A percentile compares a stretch with the other conserved stretches of the same genome.
phyloP scores from a whole-genome alignment of 1,140 invertebrate genomes.

The Harlomillsia oculata region DNA sequence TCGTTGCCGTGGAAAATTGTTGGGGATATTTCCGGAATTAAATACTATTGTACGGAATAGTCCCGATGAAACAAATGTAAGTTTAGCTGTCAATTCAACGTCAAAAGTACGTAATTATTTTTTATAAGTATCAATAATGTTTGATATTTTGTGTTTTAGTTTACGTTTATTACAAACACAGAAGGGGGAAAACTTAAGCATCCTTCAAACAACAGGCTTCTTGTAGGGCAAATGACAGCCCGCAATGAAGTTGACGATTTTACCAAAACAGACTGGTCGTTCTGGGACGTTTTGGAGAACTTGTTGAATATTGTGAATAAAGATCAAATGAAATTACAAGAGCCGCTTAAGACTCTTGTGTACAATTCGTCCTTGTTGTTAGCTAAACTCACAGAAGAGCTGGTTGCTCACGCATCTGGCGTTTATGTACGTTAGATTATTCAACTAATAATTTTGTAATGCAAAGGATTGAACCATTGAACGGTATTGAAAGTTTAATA shows the following conservation, averaged over 20 bases:
- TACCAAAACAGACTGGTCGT: constrained; percentile 48
- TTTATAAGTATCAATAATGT: neutral
- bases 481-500: no score
- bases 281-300: constrained; percentile 72
- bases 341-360: constrained; percentile 55
- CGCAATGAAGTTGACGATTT: constrained; percentile 23
- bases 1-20: constrained; percentile 63
- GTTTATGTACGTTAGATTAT: constrained; percentile 45
- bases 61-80: constrained; percentile 31
- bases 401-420: constrained; percentile 66
- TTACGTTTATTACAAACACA: constrained; percentile 31
- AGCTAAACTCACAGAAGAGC: constrained; percentile 74
- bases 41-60: constrained; percentile 25
- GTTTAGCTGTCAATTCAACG: neutral
- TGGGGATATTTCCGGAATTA: constrained; percentile 38
- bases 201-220: constrained; percentile 26
- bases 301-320: constrained; percentile 69
- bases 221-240: constrained; percentile 31
- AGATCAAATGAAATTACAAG: constrained; percentile 57
- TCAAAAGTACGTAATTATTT: neutral
- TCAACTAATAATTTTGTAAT: no score
- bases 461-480: no score
- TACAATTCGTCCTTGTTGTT: constrained; percentile 76
- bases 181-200: constrained; percentile 32
- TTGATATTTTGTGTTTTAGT: constrained; percentile 7